A percentile compares a stretch with the other conserved stretches of the same genome.
phyloP scores from a whole-genome alignment of 2,113 vertebrate genomes.

The Syrmaticus mikado region DNA sequence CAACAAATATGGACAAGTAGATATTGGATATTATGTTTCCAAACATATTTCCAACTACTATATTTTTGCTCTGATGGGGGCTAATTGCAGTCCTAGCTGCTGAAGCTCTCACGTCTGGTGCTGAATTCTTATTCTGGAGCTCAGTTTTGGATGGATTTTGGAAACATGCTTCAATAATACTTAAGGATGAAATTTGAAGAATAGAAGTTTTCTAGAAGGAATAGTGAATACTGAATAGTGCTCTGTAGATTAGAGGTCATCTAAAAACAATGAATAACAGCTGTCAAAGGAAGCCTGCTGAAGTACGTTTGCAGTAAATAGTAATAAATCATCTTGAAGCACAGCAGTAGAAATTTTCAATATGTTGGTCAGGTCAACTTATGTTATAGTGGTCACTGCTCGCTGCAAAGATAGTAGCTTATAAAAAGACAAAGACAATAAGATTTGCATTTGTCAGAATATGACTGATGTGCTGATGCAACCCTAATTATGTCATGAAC shows the following conservation, averaged over 20 bases:
- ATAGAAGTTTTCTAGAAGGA: neutral
- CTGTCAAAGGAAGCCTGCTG: neutral
- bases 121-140: too few relatives aligned
- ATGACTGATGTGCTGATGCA: slow-evolving; percentile 41
- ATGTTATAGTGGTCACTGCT: neutral
- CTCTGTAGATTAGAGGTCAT: neutral
- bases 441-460: slow-evolving; percentile 3
- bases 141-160: neutral
- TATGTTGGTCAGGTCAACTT: neutral
- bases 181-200: neutral
- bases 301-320: slow-evolving; percentile 15
- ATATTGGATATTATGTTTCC: neutral
- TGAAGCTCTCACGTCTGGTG: too few relatives aligned
- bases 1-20: neutral
- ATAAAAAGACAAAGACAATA: neutral
- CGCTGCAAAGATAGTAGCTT: neutral
- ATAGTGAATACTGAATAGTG: neutral
- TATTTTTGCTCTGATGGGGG: too few relatives aligned
- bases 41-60: neutral
- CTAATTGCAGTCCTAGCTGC: too few relatives aligned
- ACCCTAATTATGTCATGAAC: slow-evolving; percentile 54
- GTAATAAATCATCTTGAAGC: neutral
- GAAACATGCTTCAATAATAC: neutral
- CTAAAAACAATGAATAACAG: neutral
- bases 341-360: slow-evolving; percentile 15